Conservation (phyloP, 2,797 vertebrate species). For the Bradypodion ventrale region DNA sequence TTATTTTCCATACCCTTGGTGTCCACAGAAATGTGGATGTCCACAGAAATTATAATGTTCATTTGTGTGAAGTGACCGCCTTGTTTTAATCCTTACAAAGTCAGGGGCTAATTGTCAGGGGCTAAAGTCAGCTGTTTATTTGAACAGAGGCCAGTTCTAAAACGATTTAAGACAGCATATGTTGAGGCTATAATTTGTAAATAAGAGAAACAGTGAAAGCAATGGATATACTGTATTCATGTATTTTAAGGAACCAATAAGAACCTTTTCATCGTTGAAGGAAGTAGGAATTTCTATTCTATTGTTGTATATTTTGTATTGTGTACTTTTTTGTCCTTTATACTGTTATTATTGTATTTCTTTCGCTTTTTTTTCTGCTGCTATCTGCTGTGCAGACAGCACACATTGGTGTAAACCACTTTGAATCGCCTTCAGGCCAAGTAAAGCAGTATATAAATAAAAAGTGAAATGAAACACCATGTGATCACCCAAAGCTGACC, state of each 20-base stretch:
- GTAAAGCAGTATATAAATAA: too few relatives aligned
- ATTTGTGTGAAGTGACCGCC: background rate
- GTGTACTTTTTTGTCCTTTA: too few relatives aligned
- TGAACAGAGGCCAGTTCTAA: background rate
- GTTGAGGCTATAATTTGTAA: background rate
- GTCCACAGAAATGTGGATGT: too few relatives aligned
- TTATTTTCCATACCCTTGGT: too few relatives aligned
- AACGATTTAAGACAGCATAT: background rate
- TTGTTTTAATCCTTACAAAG: background rate
- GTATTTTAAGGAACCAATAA: background rate
- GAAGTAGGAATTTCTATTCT: too few relatives aligned
- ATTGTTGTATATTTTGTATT: too few relatives aligned
- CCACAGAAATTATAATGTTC: background rate
- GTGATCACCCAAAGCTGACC: background rate
- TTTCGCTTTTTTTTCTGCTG: too few relatives aligned
- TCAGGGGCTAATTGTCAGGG: background rate
- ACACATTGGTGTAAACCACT: too few relatives aligned
- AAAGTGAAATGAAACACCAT: too few relatives aligned
- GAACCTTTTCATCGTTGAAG: background rate
- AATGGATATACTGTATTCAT: background rate
- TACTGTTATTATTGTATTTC: too few relatives aligned
- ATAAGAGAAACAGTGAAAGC: background rate
- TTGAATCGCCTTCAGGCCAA: too few relatives aligned
- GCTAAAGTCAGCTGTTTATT: background rate
- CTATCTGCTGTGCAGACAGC: too few relatives aligned